Conservation (phyloP, 2,888 invertebrate genomes). For the Ypsolopha scabrella region DNA sequence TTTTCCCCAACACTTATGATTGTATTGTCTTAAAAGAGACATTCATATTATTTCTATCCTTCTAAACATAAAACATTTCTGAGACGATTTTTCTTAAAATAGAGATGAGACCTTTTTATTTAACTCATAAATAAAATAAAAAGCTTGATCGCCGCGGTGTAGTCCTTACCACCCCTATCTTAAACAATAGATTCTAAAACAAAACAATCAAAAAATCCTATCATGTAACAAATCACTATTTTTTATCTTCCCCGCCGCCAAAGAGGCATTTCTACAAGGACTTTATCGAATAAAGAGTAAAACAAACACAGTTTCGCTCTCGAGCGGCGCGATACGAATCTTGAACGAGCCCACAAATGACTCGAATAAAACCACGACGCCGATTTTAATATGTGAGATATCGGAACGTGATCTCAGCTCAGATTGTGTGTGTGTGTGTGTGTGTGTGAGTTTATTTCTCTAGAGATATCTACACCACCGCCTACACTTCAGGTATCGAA, state of each 20-base stretch:
- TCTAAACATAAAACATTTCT: neutral
- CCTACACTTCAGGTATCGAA: neutral
- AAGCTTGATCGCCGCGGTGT: neutral
- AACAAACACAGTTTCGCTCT: constrained; percentile 3
- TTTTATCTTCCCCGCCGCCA: neutral
- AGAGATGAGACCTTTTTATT: no score
- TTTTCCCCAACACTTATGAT: no score
- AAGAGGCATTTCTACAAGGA: neutral
- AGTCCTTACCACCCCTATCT: neutral
- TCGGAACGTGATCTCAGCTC: no score
- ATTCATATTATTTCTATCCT: neutral
- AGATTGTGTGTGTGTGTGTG: no score
- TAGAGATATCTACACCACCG: neutral
- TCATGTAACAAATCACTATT: neutral
- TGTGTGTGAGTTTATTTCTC: neutral
- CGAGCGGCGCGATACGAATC: neutral
- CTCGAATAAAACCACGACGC: neutral
- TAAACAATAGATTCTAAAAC: neutral
- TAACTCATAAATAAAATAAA: neutral
- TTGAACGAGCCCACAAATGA: neutral
- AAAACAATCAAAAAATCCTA: neutral
- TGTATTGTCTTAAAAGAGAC: neutral
- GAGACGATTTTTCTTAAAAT: no score
- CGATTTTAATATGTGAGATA: no score
- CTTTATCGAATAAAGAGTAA: neutral